Base-by-base conservation (phyloP, 2,888 invertebrate species). In the Platypus cylindrus region DNA sequence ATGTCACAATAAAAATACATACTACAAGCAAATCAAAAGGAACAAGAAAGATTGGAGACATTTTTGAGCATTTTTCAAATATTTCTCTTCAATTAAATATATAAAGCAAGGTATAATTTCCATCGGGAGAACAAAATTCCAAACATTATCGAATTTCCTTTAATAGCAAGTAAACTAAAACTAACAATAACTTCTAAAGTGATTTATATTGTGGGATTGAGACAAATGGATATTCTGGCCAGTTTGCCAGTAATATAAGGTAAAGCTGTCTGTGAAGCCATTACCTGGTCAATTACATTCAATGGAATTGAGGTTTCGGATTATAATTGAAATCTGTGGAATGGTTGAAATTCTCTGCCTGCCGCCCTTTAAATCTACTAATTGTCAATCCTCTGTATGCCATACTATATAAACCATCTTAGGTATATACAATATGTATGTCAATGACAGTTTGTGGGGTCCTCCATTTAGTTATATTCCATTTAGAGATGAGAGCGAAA, bases 251-350 rank as follows among this genome's bases (percentile, higher is more conserved):
- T n/a, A n/a, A n/a, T 52, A 54, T 53, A 60, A 59, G 58, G 58
- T 59, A 57, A 58, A 56, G 55, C 56, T 53, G 50, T 56, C 58
- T 55, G 52, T 58, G 54, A 57, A 60, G 55, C 59, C 54, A 59
- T 60, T 62, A 60, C 59, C 59, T 61, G 60, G 60, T 60, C 60
- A 60, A 61, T 60, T 60, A 60, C 60, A 60, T 59, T 54, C 53
- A 58, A 58, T 58, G 56, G 59, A 56, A 60, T 59, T 55, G 58
- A 56, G 59, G 59, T 59, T 59, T 60, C 53, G 54, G 58, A 58
- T 59, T 60, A 62, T 60, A 60, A 62, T 62, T 60, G 61, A 60
- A 62, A 60, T 60, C 59, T 56, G 58, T 55, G 56, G 60, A 55
- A 59, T 59, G 51, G 55, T 52, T 56, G 55, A 55, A 59, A 60